phyloP scores from a whole-genome alignment of 2,888 invertebrate genomes.

The Cybosia mesomella region DNA sequence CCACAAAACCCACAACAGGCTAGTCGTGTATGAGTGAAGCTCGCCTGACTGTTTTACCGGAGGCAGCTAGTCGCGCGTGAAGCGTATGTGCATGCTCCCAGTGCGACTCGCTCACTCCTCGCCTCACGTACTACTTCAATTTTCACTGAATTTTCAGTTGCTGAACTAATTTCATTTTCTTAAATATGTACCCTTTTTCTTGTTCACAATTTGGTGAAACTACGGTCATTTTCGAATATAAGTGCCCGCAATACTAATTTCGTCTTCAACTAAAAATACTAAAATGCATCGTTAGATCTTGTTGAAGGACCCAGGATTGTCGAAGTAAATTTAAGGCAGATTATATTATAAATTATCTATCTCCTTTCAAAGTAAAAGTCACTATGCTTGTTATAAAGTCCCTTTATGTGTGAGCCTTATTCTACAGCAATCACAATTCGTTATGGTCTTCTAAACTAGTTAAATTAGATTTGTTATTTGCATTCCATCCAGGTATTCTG shows the following conservation, averaged over 20 bases:
- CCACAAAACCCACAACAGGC: too few relatives aligned
- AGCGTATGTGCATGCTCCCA: conserved; percentile 5
- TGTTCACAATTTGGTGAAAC: not conserved
- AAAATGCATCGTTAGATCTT: too few relatives aligned
- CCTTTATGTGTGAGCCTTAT: not conserved
- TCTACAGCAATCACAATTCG: not conserved
- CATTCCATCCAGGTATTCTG: not conserved
- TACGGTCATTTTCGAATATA: too few relatives aligned
- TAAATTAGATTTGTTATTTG: not conserved
- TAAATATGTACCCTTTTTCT: not conserved
- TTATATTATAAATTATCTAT: too few relatives aligned
- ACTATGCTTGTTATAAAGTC: not conserved
- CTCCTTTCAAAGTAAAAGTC: not conserved
- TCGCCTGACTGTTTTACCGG: not conserved
- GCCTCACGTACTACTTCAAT: not conserved
- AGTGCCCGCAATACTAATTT: too few relatives aligned
- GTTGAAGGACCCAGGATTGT: too few relatives aligned
- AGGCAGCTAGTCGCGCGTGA: conserved; percentile 12
- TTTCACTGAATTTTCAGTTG: not conserved
- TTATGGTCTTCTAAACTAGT: not conserved
- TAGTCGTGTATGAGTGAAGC: not conserved
- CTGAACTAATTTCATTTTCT: not conserved
- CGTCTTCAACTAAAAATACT: too few relatives aligned
- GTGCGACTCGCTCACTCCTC: not conserved
- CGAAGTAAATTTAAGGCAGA: too few relatives aligned